A percentile compares a stretch with the other conserved stretches of the same genome.
These are phyloP conservation scores for Cebus imitator DNA, from an alignment of 2,113 vertebrate species.

Conservation along the genomic window DNA sequence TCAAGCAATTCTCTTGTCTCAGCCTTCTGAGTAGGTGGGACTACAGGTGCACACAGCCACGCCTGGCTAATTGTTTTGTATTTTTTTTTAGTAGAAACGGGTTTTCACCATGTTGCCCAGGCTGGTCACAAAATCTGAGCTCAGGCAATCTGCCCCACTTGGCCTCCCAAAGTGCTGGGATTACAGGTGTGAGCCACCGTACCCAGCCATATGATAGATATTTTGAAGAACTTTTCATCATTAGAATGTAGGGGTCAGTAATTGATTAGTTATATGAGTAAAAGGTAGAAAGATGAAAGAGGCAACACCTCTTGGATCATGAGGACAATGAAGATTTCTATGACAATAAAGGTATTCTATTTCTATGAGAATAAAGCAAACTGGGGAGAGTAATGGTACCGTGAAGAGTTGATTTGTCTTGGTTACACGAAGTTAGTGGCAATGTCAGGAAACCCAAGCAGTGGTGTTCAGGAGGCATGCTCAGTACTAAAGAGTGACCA, in stretches of 20 bases:
- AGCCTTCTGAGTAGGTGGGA: no score
- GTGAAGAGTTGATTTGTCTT: neutral
- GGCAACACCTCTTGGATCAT: neutral
- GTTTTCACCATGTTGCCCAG: no score
- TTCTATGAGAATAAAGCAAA: neutral
- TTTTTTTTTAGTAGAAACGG: no score
- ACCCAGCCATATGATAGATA: neutral
- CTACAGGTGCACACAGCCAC: no score
- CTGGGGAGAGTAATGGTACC: neutral
- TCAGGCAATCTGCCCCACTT: no score
- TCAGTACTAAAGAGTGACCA: neutral
- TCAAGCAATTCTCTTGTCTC: no score
- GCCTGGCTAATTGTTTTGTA: no score
- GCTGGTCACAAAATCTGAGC: no score
- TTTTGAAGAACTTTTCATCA: neutral
- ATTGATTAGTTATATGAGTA: neutral
- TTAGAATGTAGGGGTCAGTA: neutral
- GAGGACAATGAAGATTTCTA: neutral
- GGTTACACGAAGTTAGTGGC: neutral
- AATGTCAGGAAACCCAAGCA: neutral
- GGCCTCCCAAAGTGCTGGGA: no score
- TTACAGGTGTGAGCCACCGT: no score
- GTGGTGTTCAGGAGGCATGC: neutral
- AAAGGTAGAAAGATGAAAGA: neutral
- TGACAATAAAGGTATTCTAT: neutral